Base-by-base conservation (phyloP, 1,140 invertebrate species). In the Pseudomyrmex cubaensis region DNA sequence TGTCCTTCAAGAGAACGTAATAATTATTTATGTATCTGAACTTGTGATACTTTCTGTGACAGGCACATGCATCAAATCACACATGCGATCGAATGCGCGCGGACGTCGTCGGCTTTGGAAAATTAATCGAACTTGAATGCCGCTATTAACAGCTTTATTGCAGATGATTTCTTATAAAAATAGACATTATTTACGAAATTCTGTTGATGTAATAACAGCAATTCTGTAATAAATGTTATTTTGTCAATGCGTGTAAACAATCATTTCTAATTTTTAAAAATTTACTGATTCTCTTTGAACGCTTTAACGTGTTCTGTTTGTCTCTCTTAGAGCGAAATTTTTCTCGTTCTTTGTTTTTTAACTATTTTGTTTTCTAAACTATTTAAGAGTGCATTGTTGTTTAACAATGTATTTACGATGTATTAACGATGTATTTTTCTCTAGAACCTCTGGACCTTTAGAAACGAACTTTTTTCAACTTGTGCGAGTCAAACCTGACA, bases 1-100 rank as follows among this genome's bases (percentile, higher is more conserved):
- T 25, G 67, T 80, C 20, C 20, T 75, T 63, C 69, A 5, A n/a
- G 20, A 62, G 25, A 80, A 44, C 35, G 56, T 78, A 50, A 50
- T 61, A 20, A 74, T 73, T 82, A 61, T 72, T 82, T 76, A 44
- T 77, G 12, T 17, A 64, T 73, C 25, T 48, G 17, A 46, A 17
- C 22, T 75, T 20, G 4, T 12, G 20, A 35, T 35, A 35, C 35
- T 52, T 22, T 66, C 7, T 5, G 12, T 5, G 12, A 73, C 25
- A 82, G 63, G 44, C 10, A 52, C 35, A 22, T 35, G 56, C 35
- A 63, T 82, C 8, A 74, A 74, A 82, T 48, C 52, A 62, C 1
- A 74, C 17, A 13, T 52, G 8, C 25, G 22, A 73, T 75, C 44
- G 20, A 76, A 62, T 25, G 20, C 72, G 15, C 3, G 35, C 9